Base-by-base conservation (phyloP, 2,888 invertebrate species). In the Gasteruption jaculator region DNA sequence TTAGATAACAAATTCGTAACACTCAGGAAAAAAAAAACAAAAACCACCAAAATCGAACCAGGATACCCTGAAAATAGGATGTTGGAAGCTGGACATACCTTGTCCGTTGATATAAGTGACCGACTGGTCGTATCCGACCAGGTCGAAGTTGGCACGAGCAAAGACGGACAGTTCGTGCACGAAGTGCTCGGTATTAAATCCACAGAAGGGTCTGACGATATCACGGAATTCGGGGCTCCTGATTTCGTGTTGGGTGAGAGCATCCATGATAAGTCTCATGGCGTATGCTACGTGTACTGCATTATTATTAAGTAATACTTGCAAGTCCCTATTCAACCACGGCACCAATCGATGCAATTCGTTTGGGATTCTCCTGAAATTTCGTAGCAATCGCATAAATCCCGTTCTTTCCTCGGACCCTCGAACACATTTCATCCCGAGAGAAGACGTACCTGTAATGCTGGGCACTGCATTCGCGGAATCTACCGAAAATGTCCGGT, bases 281-380 rank as follows among this genome's bases (percentile, higher is more conserved):
- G 89, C 83, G 56, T 82, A 80, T 31, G 81, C 76, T 40, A 85
- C 78, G 57, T 81, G 79, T 11, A 79, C 78, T 2, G 76, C 71
- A 58, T 81, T 79, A 51, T 80, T 79, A 49, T 80, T 77, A 16
- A 91, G 71, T 37, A 92, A 75, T 45, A 84, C 88, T 54, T 82
- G 79, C 19, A 95, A 74, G 71, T 95, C 94, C 49, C 95, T 77
- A 66, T 85, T 85, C 20, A 95, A 74, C 91, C 92, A 95, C 1
- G 89, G 89, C 48, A 88, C 82, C 39, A 95, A 75, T 2, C 94
- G 82, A 65, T 87, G 85, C 49, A 85, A 77, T 65, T 88, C 86
- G 10, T 85, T 82, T 41, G 86, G 86, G 73, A 92, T 83, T 62
- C 80, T 77, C 69, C 88, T 86, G 63, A n/a, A 73, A 61, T 10